Base-by-base conservation (phyloP, 1,140 invertebrate genomes). In the Aphelenchoides fujianensis region DNA sequence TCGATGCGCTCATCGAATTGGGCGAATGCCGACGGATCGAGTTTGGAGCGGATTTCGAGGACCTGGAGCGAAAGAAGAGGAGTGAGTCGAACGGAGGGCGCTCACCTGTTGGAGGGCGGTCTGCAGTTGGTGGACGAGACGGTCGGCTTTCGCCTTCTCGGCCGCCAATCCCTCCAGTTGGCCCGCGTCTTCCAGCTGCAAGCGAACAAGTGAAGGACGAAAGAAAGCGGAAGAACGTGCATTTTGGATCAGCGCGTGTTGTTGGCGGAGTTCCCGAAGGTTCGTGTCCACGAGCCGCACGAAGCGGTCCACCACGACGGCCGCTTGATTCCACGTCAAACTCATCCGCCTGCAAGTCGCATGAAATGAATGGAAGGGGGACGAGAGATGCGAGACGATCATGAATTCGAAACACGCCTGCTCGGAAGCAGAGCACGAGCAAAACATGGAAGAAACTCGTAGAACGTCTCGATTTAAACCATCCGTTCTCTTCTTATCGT, bases 321-420 rank as follows among this genome's bases (percentile, higher is more conserved):
- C 31, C 27, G 61, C 53, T 28, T n/a, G n/a, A 69, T 19, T 67
- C 69, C 57, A 70, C n/a, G n/a, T n/a, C 63, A 67, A 48, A 48
- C 41, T 48, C 55, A 59, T 59, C 27, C 34, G 28, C 34, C 5
- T 59, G 19, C 12, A 48, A 48, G 12, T 48, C 12, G n/a, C n/a
- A n/a, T n/a, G n/a, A 48, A 48, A 48, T 48, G 12, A 48, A 16
- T 23, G 41, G 41, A 59, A 5, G 28, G 34, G 34, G 34, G 7
- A n/a, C n/a, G 34, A 59, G n/a, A n/a, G n/a, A n/a, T n/a, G n/a
- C n/a, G n/a, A n/a, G n/a, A n/a, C n/a, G 12, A 30, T 19, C 34
- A 23, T 30, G 34, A 59, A 59, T 19, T 5, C 34, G 55, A 23
- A 19, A 7, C 55, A 23, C 5, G 34, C 28, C 5, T 59, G 55